Evolutionary conservation across 2,797 vertebrate species (phyloP), one percentile per base, ranked within the genome.

Genomic region (Takifugu rubripes): DNA sequence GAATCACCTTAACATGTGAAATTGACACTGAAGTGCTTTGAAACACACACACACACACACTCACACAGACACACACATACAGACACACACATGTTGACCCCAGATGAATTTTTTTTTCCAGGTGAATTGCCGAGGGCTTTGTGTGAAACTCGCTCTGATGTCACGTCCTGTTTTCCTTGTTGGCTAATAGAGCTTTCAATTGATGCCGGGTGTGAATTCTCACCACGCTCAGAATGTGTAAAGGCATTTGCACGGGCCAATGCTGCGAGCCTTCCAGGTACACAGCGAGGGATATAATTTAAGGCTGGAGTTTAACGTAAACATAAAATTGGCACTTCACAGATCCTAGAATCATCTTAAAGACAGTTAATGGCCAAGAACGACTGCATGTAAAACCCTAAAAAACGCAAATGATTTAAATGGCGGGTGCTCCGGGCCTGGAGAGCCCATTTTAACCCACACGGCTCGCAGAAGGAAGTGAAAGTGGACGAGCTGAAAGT

Each of bases 81-180:
- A 40, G 5, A 43, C 5, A 43, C 40, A 46, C 44, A 46, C 44
- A 45, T 49, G 59, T 59, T 71, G 73, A 49, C 44, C 67, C 75
- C 78, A 82, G 82, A 64, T 82, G 80, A n/a, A n/a, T n/a, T n/a
- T n/a, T 79, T 59, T 48, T 43, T 21, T 68, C 54, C 74, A 80
- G 66, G 70, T 80, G 68, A 69, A 54, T 54, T 29, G 50, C 52
- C 62, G 46, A 73, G 54, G 27, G 59, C 10, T 58, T 75, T 56
- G 27, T 66, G 59, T 62, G 5, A 11, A 43, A 54, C 55, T 56
- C 27, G 42, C 31, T 6, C 49, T 74, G 70, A 70, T 68, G 72
- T 79, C 66, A 81, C 64, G 36, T 80, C 68, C 65, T 74, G 63
- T 64, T 70, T 59, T 64, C 25, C 27, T 44, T 49, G 47, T 54